phyloP scores from a whole-genome alignment of 2,888 invertebrate species.

The Rhagonycha lutea region DNA sequence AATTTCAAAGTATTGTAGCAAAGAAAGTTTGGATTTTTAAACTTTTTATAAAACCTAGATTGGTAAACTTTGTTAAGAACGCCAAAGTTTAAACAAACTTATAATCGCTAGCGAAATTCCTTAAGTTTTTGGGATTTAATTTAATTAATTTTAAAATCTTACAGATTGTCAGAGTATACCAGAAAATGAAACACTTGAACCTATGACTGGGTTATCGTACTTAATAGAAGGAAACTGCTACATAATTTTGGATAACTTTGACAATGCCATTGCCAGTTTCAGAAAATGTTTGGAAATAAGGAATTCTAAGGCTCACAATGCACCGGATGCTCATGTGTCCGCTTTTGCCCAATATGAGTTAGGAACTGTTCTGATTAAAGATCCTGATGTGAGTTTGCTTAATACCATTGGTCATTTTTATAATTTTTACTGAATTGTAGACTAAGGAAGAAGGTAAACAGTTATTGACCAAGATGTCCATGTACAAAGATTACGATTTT shows the following conservation, averaged over 20 bases:
- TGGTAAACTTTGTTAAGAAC: no score
- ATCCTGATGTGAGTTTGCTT: slow-evolving; percentile 48
- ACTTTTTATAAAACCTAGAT: no score
- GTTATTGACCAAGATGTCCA: slow-evolving; percentile 57
- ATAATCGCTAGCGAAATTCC: no score
- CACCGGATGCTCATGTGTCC: slow-evolving; percentile 61
- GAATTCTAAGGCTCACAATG: slow-evolving; percentile 36
- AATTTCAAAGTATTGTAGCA: no score
- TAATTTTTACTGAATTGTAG: slow-evolving; percentile 48
- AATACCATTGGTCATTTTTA: neutral
- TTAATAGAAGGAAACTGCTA: slow-evolving; percentile 60
- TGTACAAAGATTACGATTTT: slow-evolving; percentile 69
- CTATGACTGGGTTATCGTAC: slow-evolving; percentile 61
- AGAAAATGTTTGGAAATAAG: slow-evolving; percentile 50
- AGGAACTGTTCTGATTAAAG: slow-evolving; percentile 58
- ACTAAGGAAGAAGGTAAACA: slow-evolving; percentile 59
- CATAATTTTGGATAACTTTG: slow-evolving; percentile 52
- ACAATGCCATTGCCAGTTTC: slow-evolving; percentile 51
- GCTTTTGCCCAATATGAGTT: slow-evolving; percentile 70
- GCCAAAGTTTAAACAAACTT: no score
- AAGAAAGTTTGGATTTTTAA: no score
- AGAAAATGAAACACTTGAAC: slow-evolving; percentile 51
- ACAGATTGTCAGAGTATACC: slow-evolving; percentile 46
- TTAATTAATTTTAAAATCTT: neutral
- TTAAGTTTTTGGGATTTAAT: no score